These are phyloP conservation scores for Holothuria leucospilota DNA, from an alignment of 53 echinoderm and acorn worm species.

Conservation along the genomic window DNA sequence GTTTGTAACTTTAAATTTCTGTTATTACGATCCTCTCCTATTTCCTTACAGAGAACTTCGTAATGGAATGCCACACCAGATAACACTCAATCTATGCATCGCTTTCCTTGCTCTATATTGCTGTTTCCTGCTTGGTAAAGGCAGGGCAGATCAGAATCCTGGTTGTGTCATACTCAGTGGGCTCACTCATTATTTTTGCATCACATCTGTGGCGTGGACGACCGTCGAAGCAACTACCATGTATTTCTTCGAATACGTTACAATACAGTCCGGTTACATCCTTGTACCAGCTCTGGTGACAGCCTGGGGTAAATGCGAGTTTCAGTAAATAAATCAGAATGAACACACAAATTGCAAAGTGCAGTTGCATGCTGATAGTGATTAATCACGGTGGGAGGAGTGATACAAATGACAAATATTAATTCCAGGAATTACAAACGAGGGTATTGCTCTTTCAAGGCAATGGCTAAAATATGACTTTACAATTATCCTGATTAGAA, in stretches of 20 bases:
- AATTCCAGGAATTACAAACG: too few relatives aligned
- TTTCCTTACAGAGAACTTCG: constrained; percentile 57
- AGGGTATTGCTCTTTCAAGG: too few relatives aligned
- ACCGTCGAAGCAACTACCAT: constrained; percentile 63
- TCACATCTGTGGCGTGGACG: constrained; percentile 70
- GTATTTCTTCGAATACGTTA: constrained; percentile 56
- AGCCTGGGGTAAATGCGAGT: constrained; percentile 62
- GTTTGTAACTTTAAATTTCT: too few relatives aligned
- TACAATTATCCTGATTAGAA: too few relatives aligned
- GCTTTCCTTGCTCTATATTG: constrained; percentile 58
- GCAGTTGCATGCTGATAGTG: too few relatives aligned
- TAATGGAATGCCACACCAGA: constrained; percentile 62
- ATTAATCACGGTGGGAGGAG: too few relatives aligned
- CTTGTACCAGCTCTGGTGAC: constrained; percentile 29
- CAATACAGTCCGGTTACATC: constrained; percentile 47
- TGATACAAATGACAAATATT: too few relatives aligned
- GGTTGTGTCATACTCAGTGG: constrained; percentile 63
- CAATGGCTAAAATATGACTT: too few relatives aligned
- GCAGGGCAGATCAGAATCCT: constrained; percentile 7
- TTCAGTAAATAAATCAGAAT: too few relatives aligned
- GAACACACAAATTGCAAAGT: too few relatives aligned
- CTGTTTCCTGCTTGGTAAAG: constrained; percentile 64
- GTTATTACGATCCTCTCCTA: too few relatives aligned
- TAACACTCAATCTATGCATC: constrained; percentile 55
- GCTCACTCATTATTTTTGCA: constrained; percentile 68